Percentiles rank a stretch among this genome's conserved stretches.
phyloP scores from a whole-genome alignment of 2,888 invertebrate genomes.

The Catocala fraxini region DNA sequence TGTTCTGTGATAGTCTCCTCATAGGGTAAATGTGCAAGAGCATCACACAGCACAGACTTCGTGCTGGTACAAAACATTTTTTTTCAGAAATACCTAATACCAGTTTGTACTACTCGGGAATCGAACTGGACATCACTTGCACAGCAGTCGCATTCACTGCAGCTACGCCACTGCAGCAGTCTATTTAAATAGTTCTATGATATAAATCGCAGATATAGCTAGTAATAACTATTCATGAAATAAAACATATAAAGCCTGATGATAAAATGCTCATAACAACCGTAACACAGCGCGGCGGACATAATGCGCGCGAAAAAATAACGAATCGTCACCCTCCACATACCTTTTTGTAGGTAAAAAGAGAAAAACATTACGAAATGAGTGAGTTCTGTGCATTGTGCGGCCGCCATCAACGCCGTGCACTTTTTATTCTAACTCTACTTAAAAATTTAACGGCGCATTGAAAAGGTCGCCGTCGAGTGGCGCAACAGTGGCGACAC shows the following conservation, averaged over 20 bases:
- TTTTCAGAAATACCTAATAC: too few relatives aligned
- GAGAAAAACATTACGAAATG: conserved; percentile 40
- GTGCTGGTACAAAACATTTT: too few relatives aligned
- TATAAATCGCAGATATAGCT: too few relatives aligned
- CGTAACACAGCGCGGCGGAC: conserved; percentile 39
- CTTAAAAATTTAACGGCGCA: conserved; percentile 51
- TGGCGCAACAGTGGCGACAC: conserved; percentile 46
- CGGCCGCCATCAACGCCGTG: conserved; percentile 30
- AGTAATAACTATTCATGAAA: too few relatives aligned
- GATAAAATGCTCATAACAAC: conserved; percentile 19
- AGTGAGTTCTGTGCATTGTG: conserved; percentile 42
- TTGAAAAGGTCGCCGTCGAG: conserved; percentile 48
- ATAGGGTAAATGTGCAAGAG: too few relatives aligned
- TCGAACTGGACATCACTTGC: too few relatives aligned
- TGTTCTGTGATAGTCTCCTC: too few relatives aligned
- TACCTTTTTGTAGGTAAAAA: conserved; percentile 43
- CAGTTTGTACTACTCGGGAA: too few relatives aligned
- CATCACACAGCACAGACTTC: too few relatives aligned
- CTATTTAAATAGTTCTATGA: too few relatives aligned
- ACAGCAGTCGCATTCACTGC: too few relatives aligned
- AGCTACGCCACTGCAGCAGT: too few relatives aligned
- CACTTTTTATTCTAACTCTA: conserved; percentile 48
- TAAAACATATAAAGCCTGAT: not conserved
- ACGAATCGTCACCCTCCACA: conserved; percentile 46
- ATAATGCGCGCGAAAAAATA: conserved; percentile 48